phyloP scores from a whole-genome alignment of 2,797 vertebrate genomes.

The Tolypeutes matacus region DNA sequence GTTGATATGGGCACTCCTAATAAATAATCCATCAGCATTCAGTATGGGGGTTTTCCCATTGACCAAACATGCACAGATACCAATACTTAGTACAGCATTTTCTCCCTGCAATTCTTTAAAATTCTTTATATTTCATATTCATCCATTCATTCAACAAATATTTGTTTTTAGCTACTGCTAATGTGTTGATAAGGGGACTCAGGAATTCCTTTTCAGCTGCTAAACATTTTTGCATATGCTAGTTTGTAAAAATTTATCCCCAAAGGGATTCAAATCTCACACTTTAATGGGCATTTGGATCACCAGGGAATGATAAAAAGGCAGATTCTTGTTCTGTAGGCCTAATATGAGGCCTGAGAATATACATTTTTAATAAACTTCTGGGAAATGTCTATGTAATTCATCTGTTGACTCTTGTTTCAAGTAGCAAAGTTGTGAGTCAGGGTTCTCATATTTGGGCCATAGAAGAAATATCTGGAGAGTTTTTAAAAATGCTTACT shows the following conservation, averaged over 20 bases:
- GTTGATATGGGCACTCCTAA: rapidly evolving
- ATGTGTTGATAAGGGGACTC: rapidly evolving
- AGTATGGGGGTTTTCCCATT: background rate
- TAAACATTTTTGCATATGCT: background rate
- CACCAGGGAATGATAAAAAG: background rate
- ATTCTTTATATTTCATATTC: background rate
- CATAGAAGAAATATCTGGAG: no score
- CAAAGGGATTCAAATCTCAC: background rate
- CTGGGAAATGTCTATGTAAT: background rate
- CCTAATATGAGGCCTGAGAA: background rate
- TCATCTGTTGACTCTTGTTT: background rate
- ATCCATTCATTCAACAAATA: slow-evolving; percentile 44
- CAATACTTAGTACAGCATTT: rapidly evolving
- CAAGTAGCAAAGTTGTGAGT: background rate
- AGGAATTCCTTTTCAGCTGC: background rate
- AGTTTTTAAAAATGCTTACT: background rate
- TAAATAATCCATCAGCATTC: background rate
- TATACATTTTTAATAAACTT: background rate
- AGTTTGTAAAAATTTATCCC: no score
- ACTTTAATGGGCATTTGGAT: background rate
- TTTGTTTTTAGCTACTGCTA: background rate
- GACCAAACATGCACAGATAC: no score
- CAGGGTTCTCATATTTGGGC: background rate
- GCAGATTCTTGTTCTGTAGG: background rate
- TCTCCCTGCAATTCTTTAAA: background rate